phyloP scores from a whole-genome alignment of 2,113 vertebrate genomes.

The Arothron firmamentum region DNA sequence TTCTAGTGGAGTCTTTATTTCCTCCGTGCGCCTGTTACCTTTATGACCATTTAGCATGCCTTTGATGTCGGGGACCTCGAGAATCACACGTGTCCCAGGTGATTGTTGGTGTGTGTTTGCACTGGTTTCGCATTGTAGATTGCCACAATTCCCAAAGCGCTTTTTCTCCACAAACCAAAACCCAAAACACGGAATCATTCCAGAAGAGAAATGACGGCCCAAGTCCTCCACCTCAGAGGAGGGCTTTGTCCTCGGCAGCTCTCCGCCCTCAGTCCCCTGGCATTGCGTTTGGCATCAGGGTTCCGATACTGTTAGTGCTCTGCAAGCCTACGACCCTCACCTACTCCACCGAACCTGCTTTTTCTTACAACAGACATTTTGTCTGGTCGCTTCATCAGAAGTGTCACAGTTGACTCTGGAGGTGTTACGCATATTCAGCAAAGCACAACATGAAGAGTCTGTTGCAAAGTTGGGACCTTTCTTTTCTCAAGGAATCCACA shows the following conservation, averaged over 20 bases:
- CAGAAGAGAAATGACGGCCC: conserved; percentile 22
- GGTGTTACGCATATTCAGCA: conserved; percentile 61
- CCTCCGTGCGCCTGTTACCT: conserved; percentile 39
- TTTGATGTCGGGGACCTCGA: conserved; percentile 60
- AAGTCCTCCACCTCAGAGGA: conserved; percentile 39
- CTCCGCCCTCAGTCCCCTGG: conserved; percentile 53
- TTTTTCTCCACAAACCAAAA: conserved; percentile 41
- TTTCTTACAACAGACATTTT: conserved; percentile 30
- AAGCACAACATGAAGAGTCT: conserved; percentile 64
- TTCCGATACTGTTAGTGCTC: conserved; percentile 42
- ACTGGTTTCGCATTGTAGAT: conserved; percentile 53
- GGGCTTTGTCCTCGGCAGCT: conserved; percentile 67
- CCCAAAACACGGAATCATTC: conserved; percentile 26
- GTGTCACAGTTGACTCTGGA: conserved; percentile 40
- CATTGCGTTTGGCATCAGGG: conserved; percentile 62
- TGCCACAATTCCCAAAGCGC: conserved; percentile 39
- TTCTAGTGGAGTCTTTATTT: conserved; percentile 37
- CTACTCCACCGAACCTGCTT: conserved; percentile 48
- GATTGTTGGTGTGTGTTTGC: conserved; percentile 49
- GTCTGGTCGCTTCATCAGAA: conserved; percentile 34
- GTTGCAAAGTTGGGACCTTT: conserved; percentile 54
- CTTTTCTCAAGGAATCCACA: conserved; percentile 59
- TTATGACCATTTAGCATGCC: conserved; percentile 67
- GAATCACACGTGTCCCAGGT: conserved; percentile 54
- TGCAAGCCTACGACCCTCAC: neutral